Conservation (phyloP, 2,888 invertebrate species). For the Idaea aversata region DNA sequence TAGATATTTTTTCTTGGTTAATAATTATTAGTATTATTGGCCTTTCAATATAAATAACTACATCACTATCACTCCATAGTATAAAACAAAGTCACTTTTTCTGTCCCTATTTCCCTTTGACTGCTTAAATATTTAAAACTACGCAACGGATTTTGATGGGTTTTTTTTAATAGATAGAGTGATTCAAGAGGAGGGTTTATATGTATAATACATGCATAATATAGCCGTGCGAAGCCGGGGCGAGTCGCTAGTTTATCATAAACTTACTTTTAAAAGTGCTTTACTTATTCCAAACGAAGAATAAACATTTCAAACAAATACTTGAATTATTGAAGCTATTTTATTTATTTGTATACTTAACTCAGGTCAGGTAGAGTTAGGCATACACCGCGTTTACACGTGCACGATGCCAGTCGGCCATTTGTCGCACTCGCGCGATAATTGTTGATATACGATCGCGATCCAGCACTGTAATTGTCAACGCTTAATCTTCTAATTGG, state of each 20-base stretch:
- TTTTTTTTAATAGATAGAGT: too few relatives aligned
- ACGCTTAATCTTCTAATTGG: constrained; percentile 81
- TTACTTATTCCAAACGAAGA: constrained; percentile 13
- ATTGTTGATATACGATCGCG: constrained; percentile 80
- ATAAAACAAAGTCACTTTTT: too few relatives aligned
- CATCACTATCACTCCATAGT: too few relatives aligned
- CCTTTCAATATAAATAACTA: too few relatives aligned
- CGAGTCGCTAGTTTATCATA: not conserved
- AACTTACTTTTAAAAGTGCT: constrained; percentile 7
- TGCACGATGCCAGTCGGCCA: constrained; percentile 57
- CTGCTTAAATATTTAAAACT: too few relatives aligned
- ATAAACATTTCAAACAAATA: constrained; percentile 11
- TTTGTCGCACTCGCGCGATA: constrained; percentile 78
- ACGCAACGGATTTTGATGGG: too few relatives aligned
- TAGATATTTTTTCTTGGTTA: too few relatives aligned
- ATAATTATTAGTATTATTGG: too few relatives aligned
- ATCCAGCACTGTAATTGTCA: constrained; percentile 78
- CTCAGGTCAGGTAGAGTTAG: constrained; percentile 30
- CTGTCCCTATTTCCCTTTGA: too few relatives aligned
- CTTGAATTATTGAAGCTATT: constrained; percentile 18
- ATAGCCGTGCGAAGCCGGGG: too few relatives aligned
- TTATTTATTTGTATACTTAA: constrained; percentile 22
- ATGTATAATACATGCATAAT: too few relatives aligned
- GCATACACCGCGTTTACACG: constrained; percentile 60
- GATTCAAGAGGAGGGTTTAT: too few relatives aligned